Conservation (phyloP, 2,113 vertebrate species). For the Leuciscus idus region DNA sequence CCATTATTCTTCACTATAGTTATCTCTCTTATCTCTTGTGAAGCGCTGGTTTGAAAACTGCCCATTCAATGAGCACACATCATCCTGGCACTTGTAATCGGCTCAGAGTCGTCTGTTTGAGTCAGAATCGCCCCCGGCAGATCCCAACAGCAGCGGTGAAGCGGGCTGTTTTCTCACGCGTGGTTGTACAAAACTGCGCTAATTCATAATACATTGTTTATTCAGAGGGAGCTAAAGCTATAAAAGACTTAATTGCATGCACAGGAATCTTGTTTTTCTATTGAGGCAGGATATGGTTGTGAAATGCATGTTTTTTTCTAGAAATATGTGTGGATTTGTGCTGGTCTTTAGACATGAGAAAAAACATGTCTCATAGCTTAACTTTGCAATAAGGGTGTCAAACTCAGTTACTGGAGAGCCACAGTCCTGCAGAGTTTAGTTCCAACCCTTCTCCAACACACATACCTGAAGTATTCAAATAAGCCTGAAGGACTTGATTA, state of each 20-base stretch:
- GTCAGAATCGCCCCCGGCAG: slow-evolving; percentile 48
- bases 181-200: slow-evolving; percentile 62
- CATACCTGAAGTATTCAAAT: no score
- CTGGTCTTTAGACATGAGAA: background rate
- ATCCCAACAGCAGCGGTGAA: slow-evolving; percentile 64
- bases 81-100: slow-evolving; percentile 30
- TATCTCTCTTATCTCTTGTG: background rate
- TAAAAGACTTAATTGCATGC: slow-evolving; percentile 13
- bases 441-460: no score
- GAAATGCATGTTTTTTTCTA: background rate
- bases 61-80: slow-evolving; percentile 24
- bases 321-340: background rate
- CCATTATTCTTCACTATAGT: slow-evolving; percentile 18
- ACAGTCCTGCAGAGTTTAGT: no score
- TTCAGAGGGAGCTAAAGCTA: slow-evolving; percentile 45
- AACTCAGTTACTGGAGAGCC: no score
- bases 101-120: slow-evolving; percentile 20
- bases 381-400: no score
- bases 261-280: slow-evolving; percentile 48
- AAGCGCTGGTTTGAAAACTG: slow-evolving; percentile 24
- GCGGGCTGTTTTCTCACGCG: slow-evolving; percentile 57
- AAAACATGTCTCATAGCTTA: background rate
- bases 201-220: slow-evolving; percentile 60
- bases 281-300: background rate
- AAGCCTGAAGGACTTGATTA: no score